These are phyloP conservation scores for Bucorvus abyssinicus DNA, from an alignment of 2,797 vertebrate genomes.

Conservation along the genomic window DNA sequence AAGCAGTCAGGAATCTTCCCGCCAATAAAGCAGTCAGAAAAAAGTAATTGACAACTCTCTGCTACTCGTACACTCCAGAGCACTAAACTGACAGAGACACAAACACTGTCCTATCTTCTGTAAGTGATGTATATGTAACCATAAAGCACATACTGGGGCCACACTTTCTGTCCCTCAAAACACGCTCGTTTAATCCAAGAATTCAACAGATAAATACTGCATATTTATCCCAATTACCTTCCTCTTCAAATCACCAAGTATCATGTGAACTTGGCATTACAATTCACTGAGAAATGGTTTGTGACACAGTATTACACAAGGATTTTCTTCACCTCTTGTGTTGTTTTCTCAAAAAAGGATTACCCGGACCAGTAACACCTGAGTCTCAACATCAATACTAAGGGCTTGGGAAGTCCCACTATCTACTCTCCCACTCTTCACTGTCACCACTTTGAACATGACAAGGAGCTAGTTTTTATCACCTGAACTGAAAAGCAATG, in stretches of 20 bases:
- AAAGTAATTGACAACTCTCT: not conserved
- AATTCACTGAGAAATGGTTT: not conserved
- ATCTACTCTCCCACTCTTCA: not conserved
- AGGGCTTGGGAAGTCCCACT: not conserved
- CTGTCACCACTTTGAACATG: not conserved
- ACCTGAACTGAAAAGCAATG: not conserved
- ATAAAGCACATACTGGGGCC: not conserved
- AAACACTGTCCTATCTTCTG: not conserved
- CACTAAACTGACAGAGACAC: not conserved
- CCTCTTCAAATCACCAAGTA: not conserved
- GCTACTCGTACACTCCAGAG: not conserved
- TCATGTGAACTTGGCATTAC: accelerated
- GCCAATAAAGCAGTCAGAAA: not conserved
- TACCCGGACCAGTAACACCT: not conserved
- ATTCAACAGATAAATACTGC: not conserved
- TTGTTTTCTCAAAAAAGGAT: not conserved
- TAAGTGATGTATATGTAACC: not conserved
- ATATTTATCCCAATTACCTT: not conserved
- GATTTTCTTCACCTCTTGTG: not conserved
- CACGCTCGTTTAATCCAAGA: not conserved
- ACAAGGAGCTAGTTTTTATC: not conserved
- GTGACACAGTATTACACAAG: not conserved
- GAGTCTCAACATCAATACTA: not conserved
- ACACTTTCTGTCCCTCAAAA: not conserved
- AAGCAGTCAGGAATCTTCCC: not conserved